Evolutionary conservation across 2,113 vertebrate species (phyloP).

Genomic region (Kobus ellipsiprymnus): DNA sequence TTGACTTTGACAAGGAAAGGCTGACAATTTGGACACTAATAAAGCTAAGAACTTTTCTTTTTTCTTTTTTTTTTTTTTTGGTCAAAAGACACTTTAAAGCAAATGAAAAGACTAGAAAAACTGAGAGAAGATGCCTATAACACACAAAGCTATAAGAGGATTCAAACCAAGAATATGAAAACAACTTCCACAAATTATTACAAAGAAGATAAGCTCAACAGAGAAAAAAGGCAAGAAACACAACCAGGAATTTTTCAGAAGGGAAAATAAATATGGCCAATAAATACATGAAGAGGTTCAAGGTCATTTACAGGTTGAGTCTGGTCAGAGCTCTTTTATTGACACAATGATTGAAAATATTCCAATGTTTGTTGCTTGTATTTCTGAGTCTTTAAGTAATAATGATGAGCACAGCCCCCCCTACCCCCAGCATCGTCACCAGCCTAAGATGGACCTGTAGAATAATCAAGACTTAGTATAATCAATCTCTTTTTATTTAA

Average conservation of each 20-base stretch:
- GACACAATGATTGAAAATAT: not conserved
- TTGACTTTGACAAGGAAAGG: not conserved
- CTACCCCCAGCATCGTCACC: rapidly evolving
- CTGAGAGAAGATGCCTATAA: not conserved
- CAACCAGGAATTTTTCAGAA: not conserved
- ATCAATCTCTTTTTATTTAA: not conserved
- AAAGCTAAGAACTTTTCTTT: not conserved
- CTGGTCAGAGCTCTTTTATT: not conserved
- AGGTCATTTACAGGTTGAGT: not conserved
- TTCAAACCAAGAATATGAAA: not conserved
- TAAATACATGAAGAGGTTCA: not conserved
- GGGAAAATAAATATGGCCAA: not conserved
- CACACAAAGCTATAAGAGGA: not conserved
- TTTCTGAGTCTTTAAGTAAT: not conserved
- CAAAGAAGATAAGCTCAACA: not conserved
- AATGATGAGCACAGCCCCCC: not conserved
- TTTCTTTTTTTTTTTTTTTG: not conserved
- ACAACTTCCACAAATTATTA: not conserved
- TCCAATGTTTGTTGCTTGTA: not conserved
- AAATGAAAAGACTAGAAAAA: not conserved
- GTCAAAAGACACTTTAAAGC: not conserved
- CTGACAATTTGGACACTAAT: not conserved
- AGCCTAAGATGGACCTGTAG: not conserved
- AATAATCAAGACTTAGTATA: not conserved
- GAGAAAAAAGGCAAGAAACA: not conserved